A percentile compares a stretch with the other conserved stretches of the same genome.
phyloP scores from a whole-genome alignment of 2,797 vertebrate genomes.

The Argya squamiceps region DNA sequence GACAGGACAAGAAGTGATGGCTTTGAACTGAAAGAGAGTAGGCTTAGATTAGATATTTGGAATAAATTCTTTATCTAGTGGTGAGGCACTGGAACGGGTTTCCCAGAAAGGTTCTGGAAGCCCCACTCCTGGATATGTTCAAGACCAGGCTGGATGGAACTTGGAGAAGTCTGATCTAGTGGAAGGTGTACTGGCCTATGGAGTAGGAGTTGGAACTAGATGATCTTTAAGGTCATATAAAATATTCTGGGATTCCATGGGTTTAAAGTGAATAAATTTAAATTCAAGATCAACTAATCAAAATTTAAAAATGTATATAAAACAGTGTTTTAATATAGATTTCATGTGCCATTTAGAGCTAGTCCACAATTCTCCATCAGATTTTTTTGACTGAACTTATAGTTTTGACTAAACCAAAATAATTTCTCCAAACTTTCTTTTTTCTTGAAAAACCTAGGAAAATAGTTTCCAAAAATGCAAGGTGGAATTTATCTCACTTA shows the following conservation, averaged over 20 bases:
- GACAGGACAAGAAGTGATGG: fast-evolving
- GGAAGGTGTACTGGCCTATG: background rate
- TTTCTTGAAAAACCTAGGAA: background rate
- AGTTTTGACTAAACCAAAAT: background rate
- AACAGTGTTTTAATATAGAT: background rate
- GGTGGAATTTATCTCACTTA: background rate
- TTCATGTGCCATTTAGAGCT: background rate
- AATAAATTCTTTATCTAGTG: background rate
- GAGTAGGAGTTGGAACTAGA: background rate
- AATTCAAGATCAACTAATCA: background rate
- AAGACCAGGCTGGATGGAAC: background rate
- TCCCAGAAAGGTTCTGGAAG: background rate
- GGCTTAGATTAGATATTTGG: background rate
- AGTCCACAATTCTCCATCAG: background rate
- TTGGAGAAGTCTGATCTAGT: background rate
- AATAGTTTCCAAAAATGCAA: background rate
- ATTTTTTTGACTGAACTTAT: background rate
- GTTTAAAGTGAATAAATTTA: background rate
- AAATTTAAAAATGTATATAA: background rate
- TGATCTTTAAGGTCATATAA: background rate
- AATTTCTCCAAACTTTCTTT: background rate
- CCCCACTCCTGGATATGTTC: background rate
- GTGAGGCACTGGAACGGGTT: background rate
- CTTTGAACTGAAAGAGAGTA: background rate
- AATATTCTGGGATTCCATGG: background rate